A percentile compares a stretch with the other conserved stretches of the same genome.
Conservation (phyloP, 2,797 vertebrate genomes). For the Galagoides demidoff region DNA sequence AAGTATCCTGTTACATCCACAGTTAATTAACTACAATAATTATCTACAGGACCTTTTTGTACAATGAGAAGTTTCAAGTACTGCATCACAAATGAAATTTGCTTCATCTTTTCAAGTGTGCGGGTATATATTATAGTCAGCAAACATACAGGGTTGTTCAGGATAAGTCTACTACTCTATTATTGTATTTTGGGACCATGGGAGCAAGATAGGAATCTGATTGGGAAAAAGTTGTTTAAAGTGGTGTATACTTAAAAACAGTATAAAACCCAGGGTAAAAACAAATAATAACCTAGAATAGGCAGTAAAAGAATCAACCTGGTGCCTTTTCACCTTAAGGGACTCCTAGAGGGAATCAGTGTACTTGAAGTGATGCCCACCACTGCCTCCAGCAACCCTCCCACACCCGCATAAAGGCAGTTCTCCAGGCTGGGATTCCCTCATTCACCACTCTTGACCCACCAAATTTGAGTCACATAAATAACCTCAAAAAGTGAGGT, state of each 20-base stretch:
- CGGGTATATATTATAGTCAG: neutral
- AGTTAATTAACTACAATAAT: slow-evolving; percentile 65
- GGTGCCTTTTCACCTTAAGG: neutral
- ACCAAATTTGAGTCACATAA: neutral
- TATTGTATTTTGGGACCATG: neutral
- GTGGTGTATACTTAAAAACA: neutral
- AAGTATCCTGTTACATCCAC: neutral
- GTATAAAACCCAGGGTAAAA: neutral
- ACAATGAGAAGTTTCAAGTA: slow-evolving; percentile 31
- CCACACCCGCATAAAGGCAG: neutral
- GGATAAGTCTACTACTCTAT: neutral
- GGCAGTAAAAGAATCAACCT: neutral
- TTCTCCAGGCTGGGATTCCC: neutral
- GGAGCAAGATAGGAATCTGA: neutral
- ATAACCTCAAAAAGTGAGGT: neutral
- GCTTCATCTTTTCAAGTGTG: neutral
- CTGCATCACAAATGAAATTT: neutral
- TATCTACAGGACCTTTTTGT: slow-evolving; percentile 31
- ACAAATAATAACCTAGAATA: neutral
- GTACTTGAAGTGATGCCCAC: neutral
- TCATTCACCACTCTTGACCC: too few species aligned
- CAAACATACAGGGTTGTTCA: neutral
- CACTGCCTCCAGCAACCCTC: neutral
- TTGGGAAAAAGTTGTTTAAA: neutral
- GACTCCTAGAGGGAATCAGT: neutral